These are phyloP conservation scores for Drosophila demipolita DNA, from an alignment of 2,888 invertebrate genomes.

Conservation along the genomic window DNA sequence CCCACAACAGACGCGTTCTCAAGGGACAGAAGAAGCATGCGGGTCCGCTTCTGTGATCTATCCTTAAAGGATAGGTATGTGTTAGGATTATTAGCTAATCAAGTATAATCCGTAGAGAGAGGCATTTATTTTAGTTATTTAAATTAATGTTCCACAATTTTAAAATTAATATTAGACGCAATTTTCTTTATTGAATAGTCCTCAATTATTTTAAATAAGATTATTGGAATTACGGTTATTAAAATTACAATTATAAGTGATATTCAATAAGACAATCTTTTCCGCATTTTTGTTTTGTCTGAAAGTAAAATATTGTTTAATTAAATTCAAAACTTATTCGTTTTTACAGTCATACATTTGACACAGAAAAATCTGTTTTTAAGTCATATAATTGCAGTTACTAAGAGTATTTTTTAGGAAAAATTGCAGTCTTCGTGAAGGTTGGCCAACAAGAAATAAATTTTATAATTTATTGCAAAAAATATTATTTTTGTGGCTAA, in stretches of 20 bases:
- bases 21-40: conserved; percentile 66
- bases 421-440: neutral
- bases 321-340: conserved; percentile 40
- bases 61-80: neutral
- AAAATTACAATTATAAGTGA: neutral
- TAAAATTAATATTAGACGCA: neutral
- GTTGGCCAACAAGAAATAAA: neutral
- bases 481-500: conserved; percentile 4
- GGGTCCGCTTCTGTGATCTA: conserved; percentile 59
- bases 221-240: neutral
- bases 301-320: conserved; percentile 47
- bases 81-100: neutral
- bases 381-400: conserved; percentile 13
- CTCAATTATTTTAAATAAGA: neutral
- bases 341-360: conserved; percentile 30
- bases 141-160: neutral
- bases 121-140: neutral
- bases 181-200: too few species aligned
- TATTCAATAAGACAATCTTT: neutral
- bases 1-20: conserved; percentile 85
- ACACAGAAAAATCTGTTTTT: neutral
- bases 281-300: neutral
- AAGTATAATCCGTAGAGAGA: neutral
- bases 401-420: neutral
- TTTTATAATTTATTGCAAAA: conserved; percentile 16